Conservation (phyloP, 2,113 vertebrate species). For the Bothrops jararaca region DNA sequence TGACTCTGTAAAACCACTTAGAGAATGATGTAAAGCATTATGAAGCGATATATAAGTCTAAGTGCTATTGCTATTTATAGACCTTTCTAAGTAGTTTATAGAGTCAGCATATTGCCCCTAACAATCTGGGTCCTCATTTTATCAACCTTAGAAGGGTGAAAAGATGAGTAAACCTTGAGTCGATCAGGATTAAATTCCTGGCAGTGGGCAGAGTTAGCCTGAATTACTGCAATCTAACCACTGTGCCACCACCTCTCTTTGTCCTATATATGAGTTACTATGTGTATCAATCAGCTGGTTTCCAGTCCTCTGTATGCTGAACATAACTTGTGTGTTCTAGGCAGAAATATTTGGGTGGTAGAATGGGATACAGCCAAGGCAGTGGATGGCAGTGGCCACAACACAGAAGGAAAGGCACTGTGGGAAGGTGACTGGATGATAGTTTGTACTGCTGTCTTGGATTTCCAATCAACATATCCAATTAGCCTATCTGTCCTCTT, state of each 20-base stretch:
- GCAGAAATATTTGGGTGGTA: background rate
- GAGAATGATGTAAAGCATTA: too few species aligned
- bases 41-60: too few species aligned
- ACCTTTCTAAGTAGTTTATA: background rate
- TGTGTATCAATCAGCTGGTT: background rate
- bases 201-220: background rate
- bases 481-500: background rate
- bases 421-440: background rate
- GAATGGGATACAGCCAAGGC: background rate
- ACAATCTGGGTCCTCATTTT: background rate
- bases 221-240: background rate
- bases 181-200: background rate
- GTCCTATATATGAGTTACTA: background rate
- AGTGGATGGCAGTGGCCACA: background rate
- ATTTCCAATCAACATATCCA: background rate
- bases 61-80: background rate
- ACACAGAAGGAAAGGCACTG: background rate
- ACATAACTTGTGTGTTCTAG: background rate
- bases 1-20: too few species aligned
- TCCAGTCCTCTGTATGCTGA: background rate
- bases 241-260: background rate
- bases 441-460: background rate
- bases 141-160: background rate
- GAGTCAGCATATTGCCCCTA: background rate
- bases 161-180: background rate